Percentiles rank a stretch among this genome's conserved stretches.
These are phyloP conservation scores for Sebastes trivittatus DNA, from an alignment of 2,797 vertebrate species.

Conservation along the genomic window DNA sequence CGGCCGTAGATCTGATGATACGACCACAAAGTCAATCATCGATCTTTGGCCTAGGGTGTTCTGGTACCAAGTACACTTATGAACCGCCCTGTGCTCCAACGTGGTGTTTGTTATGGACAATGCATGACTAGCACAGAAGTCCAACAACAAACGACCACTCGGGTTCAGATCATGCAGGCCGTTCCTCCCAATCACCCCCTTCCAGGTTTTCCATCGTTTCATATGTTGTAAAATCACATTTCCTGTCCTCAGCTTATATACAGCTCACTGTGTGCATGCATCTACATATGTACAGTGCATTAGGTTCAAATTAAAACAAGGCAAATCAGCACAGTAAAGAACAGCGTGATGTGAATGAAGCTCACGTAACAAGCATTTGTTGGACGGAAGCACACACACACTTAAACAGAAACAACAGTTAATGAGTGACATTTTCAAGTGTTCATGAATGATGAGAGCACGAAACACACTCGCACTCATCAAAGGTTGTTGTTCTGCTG, in stretches of 20 bases:
- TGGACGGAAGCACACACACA: not conserved
- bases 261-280: not conserved
- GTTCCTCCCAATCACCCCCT: no score
- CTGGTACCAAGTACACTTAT: no score
- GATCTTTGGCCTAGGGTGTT: no score
- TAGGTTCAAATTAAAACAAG: not conserved
- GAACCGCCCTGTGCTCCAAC: no score
- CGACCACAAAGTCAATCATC: no score
- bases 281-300: not conserved
- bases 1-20: no score
- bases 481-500: not conserved
- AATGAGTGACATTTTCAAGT: not conserved
- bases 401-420: not conserved
- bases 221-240: no score
- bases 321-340: not conserved
- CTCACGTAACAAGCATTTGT: not conserved
- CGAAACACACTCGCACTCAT: not conserved
- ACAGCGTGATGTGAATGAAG: not conserved
- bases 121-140: no score
- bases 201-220: no score
- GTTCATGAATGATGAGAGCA: not conserved
- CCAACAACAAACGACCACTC: no score
- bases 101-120: no score
- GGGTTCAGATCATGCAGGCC: no score
- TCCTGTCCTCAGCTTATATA: not conserved